Evolutionary conservation across 1,140 invertebrate species (phyloP).

Genomic region (Linepithema humile): DNA sequence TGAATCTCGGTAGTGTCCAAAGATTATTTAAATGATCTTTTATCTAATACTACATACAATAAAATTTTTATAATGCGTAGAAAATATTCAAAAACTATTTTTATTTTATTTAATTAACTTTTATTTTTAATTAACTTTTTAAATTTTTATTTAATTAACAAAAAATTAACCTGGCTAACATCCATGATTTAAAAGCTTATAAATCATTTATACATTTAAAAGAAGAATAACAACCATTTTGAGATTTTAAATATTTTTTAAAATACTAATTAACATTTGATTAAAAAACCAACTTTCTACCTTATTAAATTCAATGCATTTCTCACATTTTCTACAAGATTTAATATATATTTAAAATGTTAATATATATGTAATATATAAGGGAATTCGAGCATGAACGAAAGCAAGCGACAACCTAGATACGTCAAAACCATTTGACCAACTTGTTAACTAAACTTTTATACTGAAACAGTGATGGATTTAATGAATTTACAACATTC

Average conservation of each 20-base stretch:
- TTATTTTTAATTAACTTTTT: too few species aligned
- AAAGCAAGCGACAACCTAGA: neutral
- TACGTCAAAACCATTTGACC: conserved; percentile 25
- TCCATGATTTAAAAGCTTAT: neutral
- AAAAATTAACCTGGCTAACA: neutral
- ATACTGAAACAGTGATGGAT: neutral
- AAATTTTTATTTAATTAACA: too few species aligned
- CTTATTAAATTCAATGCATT: neutral
- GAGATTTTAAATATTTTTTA: neutral
- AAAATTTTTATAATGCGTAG: neutral
- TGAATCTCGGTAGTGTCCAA: neutral
- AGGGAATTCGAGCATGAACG: neutral
- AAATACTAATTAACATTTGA: neutral
- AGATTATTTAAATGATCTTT: neutral
- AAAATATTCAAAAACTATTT: neutral
- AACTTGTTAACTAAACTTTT: conserved; percentile 42
- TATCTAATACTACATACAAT: too few species aligned
- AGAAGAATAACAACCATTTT: neutral
- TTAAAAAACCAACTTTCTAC: neutral
- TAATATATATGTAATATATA: neutral
- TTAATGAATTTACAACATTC: conserved; percentile 31
- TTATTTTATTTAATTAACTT: too few species aligned
- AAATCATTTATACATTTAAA: neutral
- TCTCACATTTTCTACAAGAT: neutral
- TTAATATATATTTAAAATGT: neutral